Base-by-base conservation (phyloP, 2,888 invertebrate genomes). In the Protodeltote pygarga region DNA sequence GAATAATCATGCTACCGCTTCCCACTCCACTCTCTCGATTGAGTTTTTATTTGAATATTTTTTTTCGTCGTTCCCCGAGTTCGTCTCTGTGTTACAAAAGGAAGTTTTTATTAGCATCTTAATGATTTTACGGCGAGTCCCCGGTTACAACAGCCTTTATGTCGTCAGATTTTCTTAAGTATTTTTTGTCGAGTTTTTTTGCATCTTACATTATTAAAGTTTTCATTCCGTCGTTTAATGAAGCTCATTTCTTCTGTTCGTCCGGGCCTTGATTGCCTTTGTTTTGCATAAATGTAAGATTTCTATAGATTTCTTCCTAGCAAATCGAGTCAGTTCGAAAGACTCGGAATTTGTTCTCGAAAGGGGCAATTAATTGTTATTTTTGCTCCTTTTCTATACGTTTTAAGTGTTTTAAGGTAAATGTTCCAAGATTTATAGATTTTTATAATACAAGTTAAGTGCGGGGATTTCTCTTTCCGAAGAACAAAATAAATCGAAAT, bases 91-190 rank as follows among this genome's bases (percentile, higher is more conserved):
- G 83, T 82, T 80, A 91, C 91, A 91, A 91, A 91, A 92, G 92
- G 89, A 92, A 92, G 92, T 92, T 92, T 92, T 92, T 92, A 92
- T 92, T 92, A 92, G 92, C 92, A 92, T 92, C 92, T 92, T 92
- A 92, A 92, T 92, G 92, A 92, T 92, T 92, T 92, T 92, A 92
- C 92, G 92, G 90, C 87, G 85, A 85, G 87, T 87, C 89, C 89
- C 89, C 87, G 86, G 89, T 92, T 92, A 92, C 91, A 91, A 89
- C 89, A 89, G 91, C 89, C 92, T 92, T 92, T 92, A 92, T 92
- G 92, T 91, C 90, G 92, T 91, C 92, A 92, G 92, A 92, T 92
- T 92, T 92, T 91, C 92, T 92, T 92, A 85, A 91, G 91, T 87
- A 91, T 91, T 91, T 91, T 90, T 91, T 89, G 86, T 83, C 83